Evolutionary conservation across 1,140 invertebrate species (phyloP).

Genomic region (Zaprionus kolodkinae): DNA sequence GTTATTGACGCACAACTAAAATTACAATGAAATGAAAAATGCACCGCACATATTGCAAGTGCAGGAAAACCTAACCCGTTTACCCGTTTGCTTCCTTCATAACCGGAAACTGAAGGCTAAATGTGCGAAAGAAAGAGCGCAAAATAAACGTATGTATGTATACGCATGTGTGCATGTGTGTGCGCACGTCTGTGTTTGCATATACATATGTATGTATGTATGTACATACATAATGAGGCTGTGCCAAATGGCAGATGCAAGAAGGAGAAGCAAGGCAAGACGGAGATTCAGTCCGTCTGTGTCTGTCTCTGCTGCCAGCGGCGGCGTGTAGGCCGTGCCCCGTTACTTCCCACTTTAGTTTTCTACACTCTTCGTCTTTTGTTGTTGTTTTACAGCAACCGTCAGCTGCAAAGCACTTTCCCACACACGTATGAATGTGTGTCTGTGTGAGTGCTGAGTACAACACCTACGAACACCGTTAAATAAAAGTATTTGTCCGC

Average conservation of each 20-base stretch:
- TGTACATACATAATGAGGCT: constrained; percentile 21
- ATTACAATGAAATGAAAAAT: constrained; percentile 70
- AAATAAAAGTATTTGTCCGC: constrained; percentile 10
- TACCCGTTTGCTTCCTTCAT: constrained; percentile 80
- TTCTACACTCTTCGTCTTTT: constrained; percentile 23
- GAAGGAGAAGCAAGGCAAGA: constrained; percentile 36
- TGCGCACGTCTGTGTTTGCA: constrained; percentile 13
- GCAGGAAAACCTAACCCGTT: constrained; percentile 62
- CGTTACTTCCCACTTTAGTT: constrained; percentile 49
- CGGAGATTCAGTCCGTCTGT: constrained; percentile 26
- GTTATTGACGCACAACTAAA: constrained; percentile 75
- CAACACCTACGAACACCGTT: constrained; percentile 27
- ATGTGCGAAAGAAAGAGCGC: constrained; percentile 69
- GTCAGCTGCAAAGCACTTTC: constrained; percentile 27
- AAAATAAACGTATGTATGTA: constrained; percentile 51
- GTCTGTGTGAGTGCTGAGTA: constrained; percentile 6
- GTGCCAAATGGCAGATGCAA: constrained; percentile 49
- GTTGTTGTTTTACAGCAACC: constrained; percentile 21
- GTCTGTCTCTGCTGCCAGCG: constrained; percentile 13
- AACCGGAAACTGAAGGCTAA: constrained; percentile 83
- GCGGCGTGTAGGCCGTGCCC: constrained; percentile 35
- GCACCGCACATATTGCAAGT: constrained; percentile 55
- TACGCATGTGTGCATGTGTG: constrained; percentile 8
- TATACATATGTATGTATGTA: constrained; percentile 4
- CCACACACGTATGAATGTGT: constrained; percentile 12